A percentile compares a stretch with the other conserved stretches of the same genome.
Conservation (phyloP, 2,888 invertebrate genomes). For the Oegoconia quadripuncta region DNA sequence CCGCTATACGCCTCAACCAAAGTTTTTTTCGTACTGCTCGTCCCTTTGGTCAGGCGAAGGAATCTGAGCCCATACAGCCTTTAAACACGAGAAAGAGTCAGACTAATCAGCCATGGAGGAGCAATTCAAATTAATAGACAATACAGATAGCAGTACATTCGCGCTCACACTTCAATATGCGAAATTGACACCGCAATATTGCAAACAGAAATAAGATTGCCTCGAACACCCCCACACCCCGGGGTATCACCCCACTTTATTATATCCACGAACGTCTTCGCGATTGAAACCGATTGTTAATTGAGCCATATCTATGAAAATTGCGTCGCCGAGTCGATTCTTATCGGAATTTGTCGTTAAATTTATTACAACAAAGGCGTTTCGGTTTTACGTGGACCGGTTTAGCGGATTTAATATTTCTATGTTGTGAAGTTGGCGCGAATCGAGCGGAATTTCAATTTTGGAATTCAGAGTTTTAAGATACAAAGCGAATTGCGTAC, state of each 20-base stretch:
- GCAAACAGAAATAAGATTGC: slow-evolving; percentile 78
- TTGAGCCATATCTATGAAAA: slow-evolving; percentile 79
- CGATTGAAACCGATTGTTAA: slow-evolving; percentile 79
- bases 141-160: slow-evolving; percentile 61
- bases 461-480: neutral
- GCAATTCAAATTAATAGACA: slow-evolving; percentile 58
- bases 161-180: slow-evolving; percentile 73
- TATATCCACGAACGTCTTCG: slow-evolving; percentile 73
- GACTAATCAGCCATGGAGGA: slow-evolving; percentile 31
- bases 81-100: no score
- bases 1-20: no score
- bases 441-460: slow-evolving; percentile 5
- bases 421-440: slow-evolving; percentile 21
- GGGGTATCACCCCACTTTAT: slow-evolving; percentile 60
- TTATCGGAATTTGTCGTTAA: slow-evolving; percentile 73
- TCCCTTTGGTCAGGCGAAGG: no score
- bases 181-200: slow-evolving; percentile 79
- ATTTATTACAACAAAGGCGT: slow-evolving; percentile 65
- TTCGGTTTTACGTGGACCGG: slow-evolving; percentile 52
- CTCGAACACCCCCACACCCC: slow-evolving; percentile 54
- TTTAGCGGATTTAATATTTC: slow-evolving; percentile 43
- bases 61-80: no score
- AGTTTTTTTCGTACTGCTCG: no score
- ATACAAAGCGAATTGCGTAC: no score
- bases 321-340: slow-evolving; percentile 71